Evolutionary conservation across 1,140 invertebrate genomes (phyloP).

Genomic region (Dreissena polymorpha): DNA sequence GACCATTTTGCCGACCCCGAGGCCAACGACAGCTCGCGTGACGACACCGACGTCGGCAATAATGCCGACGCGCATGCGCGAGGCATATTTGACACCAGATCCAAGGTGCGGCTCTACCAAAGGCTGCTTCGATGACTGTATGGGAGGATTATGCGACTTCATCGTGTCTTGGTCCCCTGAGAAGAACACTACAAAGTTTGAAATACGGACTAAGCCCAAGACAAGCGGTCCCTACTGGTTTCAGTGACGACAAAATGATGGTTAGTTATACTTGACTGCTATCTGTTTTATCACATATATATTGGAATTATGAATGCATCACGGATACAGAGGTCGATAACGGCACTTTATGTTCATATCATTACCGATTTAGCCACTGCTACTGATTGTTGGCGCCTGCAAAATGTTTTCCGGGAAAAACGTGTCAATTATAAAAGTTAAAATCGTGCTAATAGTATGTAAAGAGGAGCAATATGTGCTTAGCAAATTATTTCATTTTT

Average conservation of each 20-base stretch:
- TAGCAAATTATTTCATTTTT: too few species aligned
- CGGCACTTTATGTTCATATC: too few species aligned
- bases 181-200: conserved; percentile 29
- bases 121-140: conserved; percentile 54
- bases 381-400: too few species aligned
- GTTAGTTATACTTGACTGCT: background rate
- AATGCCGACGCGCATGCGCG: background rate
- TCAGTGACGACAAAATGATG: conserved; percentile 54
- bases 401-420: too few species aligned
- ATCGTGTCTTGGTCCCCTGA: conserved; percentile 48
- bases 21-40: background rate
- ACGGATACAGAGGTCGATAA: too few species aligned
- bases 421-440: too few species aligned
- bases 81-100: conserved; percentile 1
- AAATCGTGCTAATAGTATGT: too few species aligned
- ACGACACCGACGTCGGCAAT: background rate
- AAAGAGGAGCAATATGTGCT: too few species aligned
- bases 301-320: too few species aligned
- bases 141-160: conserved; percentile 26
- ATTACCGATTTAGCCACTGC: too few species aligned
- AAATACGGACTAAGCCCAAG: conserved; percentile 33
- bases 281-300: too few species aligned
- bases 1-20: background rate
- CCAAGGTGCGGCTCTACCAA: conserved; percentile 32
- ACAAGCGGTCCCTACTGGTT: conserved; percentile 37